A percentile compares a stretch with the other conserved stretches of the same genome.
Evolutionary conservation across 2,888 invertebrate genomes (phyloP).

Genomic region (Tuta absoluta): DNA sequence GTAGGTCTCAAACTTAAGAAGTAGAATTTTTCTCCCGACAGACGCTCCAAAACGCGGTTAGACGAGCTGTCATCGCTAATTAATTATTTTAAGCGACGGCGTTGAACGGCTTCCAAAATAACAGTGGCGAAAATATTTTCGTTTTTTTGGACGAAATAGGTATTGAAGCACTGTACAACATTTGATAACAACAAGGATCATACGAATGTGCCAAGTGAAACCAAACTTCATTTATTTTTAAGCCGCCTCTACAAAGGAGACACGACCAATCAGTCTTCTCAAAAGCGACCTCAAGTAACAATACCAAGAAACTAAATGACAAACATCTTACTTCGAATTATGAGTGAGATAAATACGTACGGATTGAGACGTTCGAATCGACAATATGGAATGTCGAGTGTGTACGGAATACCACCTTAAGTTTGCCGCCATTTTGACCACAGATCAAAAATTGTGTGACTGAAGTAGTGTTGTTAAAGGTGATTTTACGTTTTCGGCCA

Average conservation of each 20-base stretch:
- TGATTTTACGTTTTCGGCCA: conserved; percentile 33
- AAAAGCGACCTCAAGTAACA: neutral
- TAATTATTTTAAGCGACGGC: too few species aligned
- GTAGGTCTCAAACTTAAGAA: too few species aligned
- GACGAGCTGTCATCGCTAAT: too few species aligned
- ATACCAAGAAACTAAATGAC: conserved; percentile 30
- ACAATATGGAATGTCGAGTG: conserved; percentile 62
- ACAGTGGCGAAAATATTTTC: too few species aligned
- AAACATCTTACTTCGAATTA: conserved; percentile 44
- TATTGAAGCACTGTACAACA: too few species aligned
- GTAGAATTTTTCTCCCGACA: too few species aligned
- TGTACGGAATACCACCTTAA: conserved; percentile 31
- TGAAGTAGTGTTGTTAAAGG: too few species aligned
- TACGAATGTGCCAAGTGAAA: neutral
- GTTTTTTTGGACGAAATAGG: too few species aligned
- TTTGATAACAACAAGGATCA: too few species aligned
- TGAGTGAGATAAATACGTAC: conserved; percentile 62
- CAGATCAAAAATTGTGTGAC: too few species aligned
- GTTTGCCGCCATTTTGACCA: neutral
- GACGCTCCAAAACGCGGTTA: too few species aligned
- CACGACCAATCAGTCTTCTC: conserved; percentile 12
- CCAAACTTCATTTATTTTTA: neutral
- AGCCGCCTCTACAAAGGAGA: neutral
- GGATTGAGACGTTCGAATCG: conserved; percentile 71
- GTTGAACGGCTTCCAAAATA: too few species aligned